Base-by-base conservation (phyloP, 1,140 invertebrate genomes). In the Drosophila kohkoa region DNA sequence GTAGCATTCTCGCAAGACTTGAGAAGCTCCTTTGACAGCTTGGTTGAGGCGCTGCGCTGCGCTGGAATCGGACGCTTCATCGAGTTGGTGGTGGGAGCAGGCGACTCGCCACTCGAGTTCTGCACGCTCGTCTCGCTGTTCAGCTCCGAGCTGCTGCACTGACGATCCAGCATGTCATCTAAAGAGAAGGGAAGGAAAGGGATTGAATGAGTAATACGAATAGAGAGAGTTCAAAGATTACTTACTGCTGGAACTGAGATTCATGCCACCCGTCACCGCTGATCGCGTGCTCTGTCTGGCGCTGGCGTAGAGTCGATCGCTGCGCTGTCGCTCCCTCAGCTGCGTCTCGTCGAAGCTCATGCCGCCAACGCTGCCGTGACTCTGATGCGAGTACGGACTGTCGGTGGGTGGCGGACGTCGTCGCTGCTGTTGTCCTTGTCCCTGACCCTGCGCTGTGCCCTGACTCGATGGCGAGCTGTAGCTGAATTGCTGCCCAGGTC, bases 331-430 rank as follows among this genome's bases (percentile, higher is more conserved):
- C 6, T 91, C 90, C 13, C 82, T 45, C 38, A 91, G 52, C 15
- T 91, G 90, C 1, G 87, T 86, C 65, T 91, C 90, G 49, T 91
- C 90, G 48, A 91, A 91, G 59, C 90, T 91, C 82, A 91, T 91
- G 13, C 90, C 90, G 2, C 90, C 86, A 0, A 91, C 90, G 55
- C 90, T 91, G 16, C 90, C 90, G 11, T 91, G 90, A 45, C 90
- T 91, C 45, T 91, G 90, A 55, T 91, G 90, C 0, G 86, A 90
- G 20, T 90, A 85, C 6, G 90, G 90, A 76, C 86, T 91, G 4
- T 91, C 90, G 16, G 65, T 87, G n/a, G 90, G 65, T 1, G 86
- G 90, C 25, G 79, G 79, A 1, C 81, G 81, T 0, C 83, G 77
- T 5, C 80, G 13, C 11, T 60, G 13, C 16, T 65, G 80, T 51